phyloP scores from a whole-genome alignment of 92 coral and sea anemone genomes.

The Porites evermanni region DNA sequence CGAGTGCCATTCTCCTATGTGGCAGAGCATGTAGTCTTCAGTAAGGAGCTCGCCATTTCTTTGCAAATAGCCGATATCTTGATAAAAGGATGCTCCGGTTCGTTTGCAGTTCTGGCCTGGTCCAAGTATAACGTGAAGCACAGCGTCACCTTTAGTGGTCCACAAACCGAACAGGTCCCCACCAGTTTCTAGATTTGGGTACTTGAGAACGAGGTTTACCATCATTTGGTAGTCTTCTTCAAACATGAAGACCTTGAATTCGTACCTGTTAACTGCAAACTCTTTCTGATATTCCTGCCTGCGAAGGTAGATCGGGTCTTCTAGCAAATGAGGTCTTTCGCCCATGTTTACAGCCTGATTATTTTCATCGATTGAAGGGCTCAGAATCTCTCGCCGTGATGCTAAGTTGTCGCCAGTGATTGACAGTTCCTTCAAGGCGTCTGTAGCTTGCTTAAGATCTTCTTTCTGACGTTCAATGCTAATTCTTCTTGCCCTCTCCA shows the following conservation, averaged over 20 bases:
- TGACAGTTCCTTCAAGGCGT: neutral
- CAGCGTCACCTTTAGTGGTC: slow-evolving; percentile 53
- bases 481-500: neutral
- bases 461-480: neutral
- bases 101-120: slow-evolving; percentile 82
- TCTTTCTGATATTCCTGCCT: neutral
- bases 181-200: slow-evolving; percentile 87
- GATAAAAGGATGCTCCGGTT: slow-evolving; percentile 68
- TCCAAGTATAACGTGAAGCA: slow-evolving; percentile 80
- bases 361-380: neutral
- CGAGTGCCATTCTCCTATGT: slow-evolving; percentile 97
- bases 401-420: too few species aligned
- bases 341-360: neutral
- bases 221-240: slow-evolving; percentile 68
- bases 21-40: slow-evolving; percentile 76
- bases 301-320: too few species aligned
- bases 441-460: neutral
- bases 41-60: slow-evolving; percentile 78
- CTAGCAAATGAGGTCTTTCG: neutral
- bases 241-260: slow-evolving; percentile 65
- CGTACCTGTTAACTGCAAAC: slow-evolving; percentile 1
- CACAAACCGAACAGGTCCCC: slow-evolving; percentile 89
- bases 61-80: slow-evolving; percentile 75
- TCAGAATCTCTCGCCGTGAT: neutral
- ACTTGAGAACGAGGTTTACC: slow-evolving; percentile 61